Percentiles rank a stretch among this genome's conserved stretches.
phyloP scores from a whole-genome alignment of 2,888 invertebrate species.

The Drosophila aldrichi region DNA sequence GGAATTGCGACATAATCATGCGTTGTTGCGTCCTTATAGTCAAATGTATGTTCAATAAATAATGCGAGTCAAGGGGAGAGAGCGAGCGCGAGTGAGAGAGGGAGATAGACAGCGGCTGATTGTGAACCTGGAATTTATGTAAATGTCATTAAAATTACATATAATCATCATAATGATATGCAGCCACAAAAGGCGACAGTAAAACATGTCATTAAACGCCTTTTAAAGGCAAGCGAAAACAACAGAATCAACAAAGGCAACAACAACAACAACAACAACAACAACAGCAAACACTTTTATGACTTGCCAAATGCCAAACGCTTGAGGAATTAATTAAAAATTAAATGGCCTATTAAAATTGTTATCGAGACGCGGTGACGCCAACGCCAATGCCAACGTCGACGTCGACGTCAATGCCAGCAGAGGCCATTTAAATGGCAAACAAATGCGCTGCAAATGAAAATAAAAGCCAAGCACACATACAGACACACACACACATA shows the following conservation, averaged over 20 bases:
- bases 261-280: slow-evolving; percentile 40
- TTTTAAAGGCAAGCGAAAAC: slow-evolving; percentile 5
- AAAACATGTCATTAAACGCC: slow-evolving; percentile 61
- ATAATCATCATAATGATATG: slow-evolving; percentile 73
- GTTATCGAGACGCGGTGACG: slow-evolving; percentile 74
- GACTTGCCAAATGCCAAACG: slow-evolving; percentile 72
- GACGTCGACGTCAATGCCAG: slow-evolving; percentile 32
- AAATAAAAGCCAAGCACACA: slow-evolving; percentile 51
- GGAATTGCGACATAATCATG: slow-evolving; percentile 61
- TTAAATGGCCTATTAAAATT: slow-evolving; percentile 80
- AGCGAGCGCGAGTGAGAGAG: background rate
- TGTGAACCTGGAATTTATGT: slow-evolving; percentile 13
- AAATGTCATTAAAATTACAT: slow-evolving; percentile 41
- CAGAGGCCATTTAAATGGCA: slow-evolving; percentile 66
- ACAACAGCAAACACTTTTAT: slow-evolving; percentile 64
- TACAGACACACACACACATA: slow-evolving; percentile 9
- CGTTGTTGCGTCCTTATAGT: slow-evolving; percentile 52
- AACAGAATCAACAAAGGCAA: slow-evolving; percentile 3
- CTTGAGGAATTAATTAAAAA: slow-evolving; percentile 79
- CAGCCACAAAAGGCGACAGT: slow-evolving; percentile 38
- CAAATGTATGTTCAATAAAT: slow-evolving; percentile 66
- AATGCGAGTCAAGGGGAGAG: slow-evolving; percentile 18
- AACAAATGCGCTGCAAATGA: slow-evolving; percentile 51
- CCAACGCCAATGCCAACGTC: background rate
- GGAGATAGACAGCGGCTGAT: background rate